Evolutionary conservation across 2,797 vertebrate genomes (phyloP).

Genomic region (Trichosurus vulpecula): DNA sequence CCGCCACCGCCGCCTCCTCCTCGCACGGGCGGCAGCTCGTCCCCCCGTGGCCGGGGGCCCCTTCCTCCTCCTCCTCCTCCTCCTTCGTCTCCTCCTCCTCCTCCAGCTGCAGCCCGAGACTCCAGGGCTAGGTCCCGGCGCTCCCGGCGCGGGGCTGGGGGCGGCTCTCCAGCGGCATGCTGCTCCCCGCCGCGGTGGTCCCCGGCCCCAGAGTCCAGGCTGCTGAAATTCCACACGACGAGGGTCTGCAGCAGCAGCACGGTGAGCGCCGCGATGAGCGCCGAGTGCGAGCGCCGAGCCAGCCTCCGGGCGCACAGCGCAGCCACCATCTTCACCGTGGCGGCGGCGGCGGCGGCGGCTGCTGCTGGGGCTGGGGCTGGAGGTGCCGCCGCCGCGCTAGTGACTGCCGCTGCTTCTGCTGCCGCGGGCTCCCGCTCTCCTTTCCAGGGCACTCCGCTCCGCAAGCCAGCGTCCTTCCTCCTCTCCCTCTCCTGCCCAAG

Average conservation of each 20-base stretch:
- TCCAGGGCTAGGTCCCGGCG: slow-evolving; percentile 87
- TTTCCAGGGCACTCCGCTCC: slow-evolving; percentile 28
- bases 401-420: slow-evolving; percentile 67
- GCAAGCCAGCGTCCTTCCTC: not conserved
- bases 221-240: slow-evolving; percentile 96
- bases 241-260: slow-evolving; percentile 95
- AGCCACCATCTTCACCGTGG: slow-evolving; percentile 82
- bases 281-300: slow-evolving; percentile 93
- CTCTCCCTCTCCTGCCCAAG: slow-evolving; percentile 44
- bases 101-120: slow-evolving; percentile 79
- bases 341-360: slow-evolving; percentile 57
- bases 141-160: slow-evolving; percentile 79
- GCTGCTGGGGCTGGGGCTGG: slow-evolving; percentile 76
- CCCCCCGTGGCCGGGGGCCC: slow-evolving; percentile 65
- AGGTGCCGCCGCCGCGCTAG: slow-evolving; percentile 63
- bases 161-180: slow-evolving; percentile 72
- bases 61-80: slow-evolving; percentile 50
- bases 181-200: slow-evolving; percentile 84
- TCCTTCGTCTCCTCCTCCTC: slow-evolving; percentile 72
- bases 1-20: slow-evolving; percentile 82
- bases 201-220: slow-evolving; percentile 92
- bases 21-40: slow-evolving; percentile 78
- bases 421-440: slow-evolving; percentile 62
- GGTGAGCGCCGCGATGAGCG: slow-evolving; percentile 91
- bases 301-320: slow-evolving; percentile 90